Evolutionary conservation across 2,888 invertebrate genomes (phyloP).

Genomic region (Andrena haemorrhoa): DNA sequence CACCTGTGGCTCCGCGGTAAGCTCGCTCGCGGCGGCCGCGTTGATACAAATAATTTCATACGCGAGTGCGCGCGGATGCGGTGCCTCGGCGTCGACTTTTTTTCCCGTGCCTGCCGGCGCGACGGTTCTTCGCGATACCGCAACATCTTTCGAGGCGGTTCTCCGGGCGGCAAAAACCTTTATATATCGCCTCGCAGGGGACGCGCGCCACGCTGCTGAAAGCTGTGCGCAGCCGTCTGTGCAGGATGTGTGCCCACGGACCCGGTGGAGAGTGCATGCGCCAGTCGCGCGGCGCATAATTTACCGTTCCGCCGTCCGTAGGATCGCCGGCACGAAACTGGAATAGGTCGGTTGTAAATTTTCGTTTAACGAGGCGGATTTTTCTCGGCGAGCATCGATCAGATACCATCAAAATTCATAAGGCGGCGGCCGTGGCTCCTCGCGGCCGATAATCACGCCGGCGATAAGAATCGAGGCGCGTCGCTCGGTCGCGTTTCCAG

Average conservation of each 20-base stretch:
- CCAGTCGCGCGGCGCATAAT: slow-evolving; percentile 60
- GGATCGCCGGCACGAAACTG: slow-evolving; percentile 62
- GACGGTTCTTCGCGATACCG: slow-evolving; percentile 33
- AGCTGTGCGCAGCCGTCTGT: slow-evolving; percentile 51
- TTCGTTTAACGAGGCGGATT: slow-evolving; percentile 52
- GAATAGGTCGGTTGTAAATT: slow-evolving; percentile 62
- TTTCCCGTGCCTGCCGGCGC: slow-evolving; percentile 12
- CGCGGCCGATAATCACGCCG: slow-evolving; percentile 36
- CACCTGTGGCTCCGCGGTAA: neutral
- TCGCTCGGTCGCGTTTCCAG: slow-evolving; percentile 14
- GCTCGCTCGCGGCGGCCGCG: neutral
- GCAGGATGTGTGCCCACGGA: slow-evolving; percentile 27
- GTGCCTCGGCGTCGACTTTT: slow-evolving; percentile 17
- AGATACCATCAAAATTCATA: slow-evolving; percentile 61
- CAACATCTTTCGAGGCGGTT: slow-evolving; percentile 54
- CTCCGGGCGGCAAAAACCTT: slow-evolving; percentile 40
- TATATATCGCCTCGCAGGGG: slow-evolving; percentile 35
- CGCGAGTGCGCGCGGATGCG: slow-evolving; percentile 28
- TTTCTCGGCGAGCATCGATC: slow-evolving; percentile 54
- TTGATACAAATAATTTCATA: slow-evolving; percentile 44
- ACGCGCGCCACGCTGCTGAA: slow-evolving; percentile 38
- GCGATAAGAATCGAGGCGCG: slow-evolving; percentile 50
- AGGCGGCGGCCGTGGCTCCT: neutral
- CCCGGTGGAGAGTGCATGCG: slow-evolving; percentile 55
- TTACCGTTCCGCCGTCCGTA: slow-evolving; percentile 66